A percentile compares a stretch with the other conserved stretches of the same genome.
These are phyloP conservation scores for Liopterus haemorrhoidalis DNA, from an alignment of 2,888 invertebrate species.

Conservation along the genomic window DNA sequence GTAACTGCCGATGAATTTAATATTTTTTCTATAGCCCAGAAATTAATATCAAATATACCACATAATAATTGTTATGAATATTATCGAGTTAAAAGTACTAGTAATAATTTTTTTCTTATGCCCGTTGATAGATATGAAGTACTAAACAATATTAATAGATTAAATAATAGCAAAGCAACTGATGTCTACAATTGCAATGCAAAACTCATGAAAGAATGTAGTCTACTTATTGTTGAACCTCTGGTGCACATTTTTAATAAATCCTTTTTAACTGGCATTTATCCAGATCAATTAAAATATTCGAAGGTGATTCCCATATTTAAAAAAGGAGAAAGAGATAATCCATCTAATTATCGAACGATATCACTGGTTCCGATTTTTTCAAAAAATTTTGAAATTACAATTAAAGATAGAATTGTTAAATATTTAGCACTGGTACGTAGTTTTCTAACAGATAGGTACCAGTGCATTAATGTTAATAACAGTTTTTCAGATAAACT, in stretches of 20 bases:
- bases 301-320: background rate
- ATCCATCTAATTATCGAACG: background rate
- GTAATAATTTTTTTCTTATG: no score
- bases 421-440: no score
- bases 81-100: no score
- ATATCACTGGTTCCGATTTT: conserved; percentile 3
- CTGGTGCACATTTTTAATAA: background rate
- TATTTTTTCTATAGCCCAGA: no score
- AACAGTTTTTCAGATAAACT: no score
- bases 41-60: no score
- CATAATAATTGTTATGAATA: no score
- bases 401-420: conserved; percentile 3
- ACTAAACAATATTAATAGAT: background rate
- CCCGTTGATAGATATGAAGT: background rate
- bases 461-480: no score
- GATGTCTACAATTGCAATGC: conserved; percentile 1
- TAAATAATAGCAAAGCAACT: conserved; percentile 1
- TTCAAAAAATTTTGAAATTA: conserved; percentile 5
- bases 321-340: conserved; percentile 6
- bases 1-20: no score
- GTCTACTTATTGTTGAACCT: background rate
- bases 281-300: conserved; percentile 1
- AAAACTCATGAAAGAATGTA: background rate
- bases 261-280: background rate
- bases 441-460: no score